These are phyloP conservation scores for Drosophila mimetica DNA, from an alignment of 2,888 invertebrate genomes.

Conservation along the genomic window DNA sequence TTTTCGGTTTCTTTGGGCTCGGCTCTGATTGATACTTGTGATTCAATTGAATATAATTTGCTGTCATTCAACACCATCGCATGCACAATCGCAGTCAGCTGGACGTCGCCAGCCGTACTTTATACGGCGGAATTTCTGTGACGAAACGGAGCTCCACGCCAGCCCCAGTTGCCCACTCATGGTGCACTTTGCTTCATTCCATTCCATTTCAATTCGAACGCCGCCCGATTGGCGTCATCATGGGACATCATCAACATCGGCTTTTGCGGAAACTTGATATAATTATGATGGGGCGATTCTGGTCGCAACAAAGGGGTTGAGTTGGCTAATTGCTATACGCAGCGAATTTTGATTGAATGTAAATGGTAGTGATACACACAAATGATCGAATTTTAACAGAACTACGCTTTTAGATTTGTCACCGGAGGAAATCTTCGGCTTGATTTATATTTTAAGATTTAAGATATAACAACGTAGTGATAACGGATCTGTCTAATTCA, in stretches of 20 bases:
- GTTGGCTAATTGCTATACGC: slow-evolving; percentile 9
- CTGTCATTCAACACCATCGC: slow-evolving; percentile 54
- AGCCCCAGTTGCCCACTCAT: slow-evolving; percentile 36
- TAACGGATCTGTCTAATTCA: no score
- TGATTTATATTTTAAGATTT: no score
- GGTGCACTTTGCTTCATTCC: slow-evolving; percentile 45
- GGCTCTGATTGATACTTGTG: slow-evolving; percentile 58
- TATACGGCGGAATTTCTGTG: slow-evolving; percentile 74
- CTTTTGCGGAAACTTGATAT: slow-evolving; percentile 24
- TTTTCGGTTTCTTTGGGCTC: slow-evolving; percentile 11
- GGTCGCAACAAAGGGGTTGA: slow-evolving; percentile 8
- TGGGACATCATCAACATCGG: slow-evolving; percentile 15
- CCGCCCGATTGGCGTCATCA: slow-evolving; percentile 41
- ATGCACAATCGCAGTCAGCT: slow-evolving; percentile 34
- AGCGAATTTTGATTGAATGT: slow-evolving; percentile 6
- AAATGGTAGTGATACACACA: slow-evolving; percentile 8
- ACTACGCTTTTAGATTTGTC: not conserved
- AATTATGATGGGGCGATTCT: slow-evolving; percentile 8
- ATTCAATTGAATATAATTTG: slow-evolving; percentile 67
- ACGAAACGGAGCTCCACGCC: slow-evolving; percentile 66
- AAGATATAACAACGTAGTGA: no score
- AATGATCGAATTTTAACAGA: not conserved
- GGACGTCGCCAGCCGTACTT: slow-evolving; percentile 50
- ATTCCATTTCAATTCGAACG: slow-evolving; percentile 25
- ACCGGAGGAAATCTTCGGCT: not conserved